These are phyloP conservation scores for Monomorium pharaonis DNA, from an alignment of 1,140 invertebrate species.

Conservation along the genomic window DNA sequence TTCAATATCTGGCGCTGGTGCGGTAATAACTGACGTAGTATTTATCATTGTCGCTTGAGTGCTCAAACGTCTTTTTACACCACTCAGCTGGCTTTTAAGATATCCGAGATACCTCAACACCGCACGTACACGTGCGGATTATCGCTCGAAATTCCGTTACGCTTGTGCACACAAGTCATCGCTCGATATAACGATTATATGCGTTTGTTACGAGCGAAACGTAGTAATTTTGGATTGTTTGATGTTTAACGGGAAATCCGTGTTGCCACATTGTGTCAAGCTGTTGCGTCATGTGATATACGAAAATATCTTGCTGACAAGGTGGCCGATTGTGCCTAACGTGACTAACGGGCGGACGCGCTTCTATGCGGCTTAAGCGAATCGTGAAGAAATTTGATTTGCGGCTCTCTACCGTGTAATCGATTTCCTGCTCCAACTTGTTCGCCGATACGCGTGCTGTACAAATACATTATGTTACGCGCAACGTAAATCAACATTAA, in stretches of 20 bases:
- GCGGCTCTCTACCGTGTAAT: neutral
- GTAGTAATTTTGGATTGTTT: slow-evolving; percentile 2
- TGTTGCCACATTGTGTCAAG: neutral
- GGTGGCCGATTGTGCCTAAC: neutral
- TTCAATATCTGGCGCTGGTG: neutral
- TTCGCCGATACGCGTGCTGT: neutral
- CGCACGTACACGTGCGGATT: no score
- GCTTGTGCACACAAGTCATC: neutral
- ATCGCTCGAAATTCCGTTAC: neutral
- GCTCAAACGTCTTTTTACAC: neutral
- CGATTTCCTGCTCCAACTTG: neutral
- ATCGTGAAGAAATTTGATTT: slow-evolving; percentile 33
- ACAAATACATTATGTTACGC: neutral
- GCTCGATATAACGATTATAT: neutral
- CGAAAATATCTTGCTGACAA: slow-evolving; percentile 32
- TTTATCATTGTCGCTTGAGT: neutral
- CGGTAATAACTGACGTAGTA: neutral
- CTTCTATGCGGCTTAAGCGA: slow-evolving; percentile 2
- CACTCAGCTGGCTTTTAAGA: neutral
- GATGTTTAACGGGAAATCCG: neutral
- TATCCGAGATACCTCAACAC: neutral
- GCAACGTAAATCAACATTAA: slow-evolving; percentile 27
- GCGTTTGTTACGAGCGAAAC: neutral
- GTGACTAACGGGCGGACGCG: neutral
- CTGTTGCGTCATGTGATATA: slow-evolving; percentile 24